Percentiles rank a stretch among this genome's conserved stretches.
Conservation (phyloP, 2,888 invertebrate genomes). For the Meteorus cinctellus region DNA sequence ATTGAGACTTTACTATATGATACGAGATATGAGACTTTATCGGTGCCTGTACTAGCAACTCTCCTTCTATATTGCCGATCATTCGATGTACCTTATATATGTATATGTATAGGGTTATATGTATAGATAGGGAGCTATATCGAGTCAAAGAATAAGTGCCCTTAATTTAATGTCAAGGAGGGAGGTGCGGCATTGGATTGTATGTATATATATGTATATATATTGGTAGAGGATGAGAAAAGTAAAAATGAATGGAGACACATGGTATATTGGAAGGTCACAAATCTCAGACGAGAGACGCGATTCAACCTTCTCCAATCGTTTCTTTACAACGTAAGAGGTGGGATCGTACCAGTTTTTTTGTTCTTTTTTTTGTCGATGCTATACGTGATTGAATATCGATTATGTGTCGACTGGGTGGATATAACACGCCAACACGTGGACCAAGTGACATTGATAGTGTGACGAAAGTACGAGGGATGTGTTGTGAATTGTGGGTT, state of each 20-base stretch:
- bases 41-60: background rate
- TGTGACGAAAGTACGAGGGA: background rate
- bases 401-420: constrained; percentile 58
- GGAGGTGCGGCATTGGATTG: constrained; percentile 10
- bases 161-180: constrained; percentile 39
- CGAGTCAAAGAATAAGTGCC: constrained; percentile 40
- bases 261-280: constrained; percentile 44
- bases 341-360: constrained; percentile 35
- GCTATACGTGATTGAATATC: constrained; percentile 62
- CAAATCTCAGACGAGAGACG: constrained; percentile 34
- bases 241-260: constrained; percentile 44
- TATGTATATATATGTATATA: background rate
- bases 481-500: background rate
- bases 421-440: background rate
- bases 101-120: constrained; percentile 1
- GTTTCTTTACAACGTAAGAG: constrained; percentile 38
- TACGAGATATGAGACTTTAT: constrained; percentile 28
- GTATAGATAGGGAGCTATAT: constrained; percentile 18
- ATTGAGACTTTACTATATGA: constrained; percentile 31
- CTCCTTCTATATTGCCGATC: constrained; percentile 3
- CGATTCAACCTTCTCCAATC: constrained; percentile 4
- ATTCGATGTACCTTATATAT: constrained; percentile 11
- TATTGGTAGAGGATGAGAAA: constrained; percentile 21
- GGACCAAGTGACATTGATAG: constrained; percentile 20
- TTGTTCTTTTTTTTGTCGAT: constrained; percentile 48